phyloP scores from a whole-genome alignment of 2,888 invertebrate genomes.

The Temnothorax unifasciatus region DNA sequence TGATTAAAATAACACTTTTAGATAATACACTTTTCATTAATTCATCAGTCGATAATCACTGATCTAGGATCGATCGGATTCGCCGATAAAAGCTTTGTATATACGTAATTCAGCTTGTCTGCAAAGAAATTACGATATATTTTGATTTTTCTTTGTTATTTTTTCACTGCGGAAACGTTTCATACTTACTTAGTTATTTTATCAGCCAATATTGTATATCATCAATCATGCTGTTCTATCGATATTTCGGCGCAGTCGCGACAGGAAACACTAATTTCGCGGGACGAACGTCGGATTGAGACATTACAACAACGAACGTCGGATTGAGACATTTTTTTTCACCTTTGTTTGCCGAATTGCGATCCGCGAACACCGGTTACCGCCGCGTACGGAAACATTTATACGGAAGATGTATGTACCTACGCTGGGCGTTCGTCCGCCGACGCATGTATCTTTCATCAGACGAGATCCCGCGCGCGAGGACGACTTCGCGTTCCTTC shows the following conservation, averaged over 20 bases:
- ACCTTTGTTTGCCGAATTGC: slow-evolving; percentile 9
- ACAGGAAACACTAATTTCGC: background rate
- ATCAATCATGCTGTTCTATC: background rate
- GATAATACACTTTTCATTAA: background rate
- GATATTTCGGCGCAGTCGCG: background rate
- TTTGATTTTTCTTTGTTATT: background rate
- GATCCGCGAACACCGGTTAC: background rate
- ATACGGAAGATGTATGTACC: slow-evolving; percentile 28
- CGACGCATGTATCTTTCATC: slow-evolving; percentile 47
- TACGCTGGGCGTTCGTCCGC: background rate
- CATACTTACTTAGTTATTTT: background rate
- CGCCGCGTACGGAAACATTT: slow-evolving; percentile 32
- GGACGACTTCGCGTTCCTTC: slow-evolving; percentile 7
- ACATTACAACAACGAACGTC: slow-evolving; percentile 3
- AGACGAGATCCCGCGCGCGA: background rate
- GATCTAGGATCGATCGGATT: background rate
- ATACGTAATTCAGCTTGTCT: background rate
- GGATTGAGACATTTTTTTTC: slow-evolving; percentile 27
- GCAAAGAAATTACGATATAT: background rate
- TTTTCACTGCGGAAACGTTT: background rate
- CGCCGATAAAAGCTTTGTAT: background rate
- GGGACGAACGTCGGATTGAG: slow-evolving; percentile 1
- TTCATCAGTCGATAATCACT: background rate
- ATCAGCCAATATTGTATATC: background rate
- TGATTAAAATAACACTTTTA: background rate